Evolutionary conservation across 2,113 vertebrate genomes (phyloP).

Genomic region (Nannobrachium achirus): DNA sequence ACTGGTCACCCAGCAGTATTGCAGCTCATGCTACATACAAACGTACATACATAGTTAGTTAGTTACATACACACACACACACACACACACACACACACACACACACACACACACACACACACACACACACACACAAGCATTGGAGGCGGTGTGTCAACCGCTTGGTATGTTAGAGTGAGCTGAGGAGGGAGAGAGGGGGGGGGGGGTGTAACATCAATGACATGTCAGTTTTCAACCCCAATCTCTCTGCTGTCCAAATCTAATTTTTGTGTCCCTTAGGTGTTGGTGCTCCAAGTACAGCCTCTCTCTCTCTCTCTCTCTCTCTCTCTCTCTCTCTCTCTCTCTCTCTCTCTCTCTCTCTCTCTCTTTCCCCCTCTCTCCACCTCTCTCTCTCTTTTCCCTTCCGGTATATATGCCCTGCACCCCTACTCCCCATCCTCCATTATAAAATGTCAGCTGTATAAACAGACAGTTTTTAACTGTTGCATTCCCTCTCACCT

Average conservation of each 20-base stretch:
- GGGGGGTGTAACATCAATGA: background rate
- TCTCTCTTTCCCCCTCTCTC: no score
- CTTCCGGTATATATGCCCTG: background rate
- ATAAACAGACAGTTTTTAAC: background rate
- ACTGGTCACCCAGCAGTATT: no score
- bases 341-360: constrained; percentile 6
- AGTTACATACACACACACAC: no score
- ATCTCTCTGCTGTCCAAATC: background rate
- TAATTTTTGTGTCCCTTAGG: background rate
- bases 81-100: no score
- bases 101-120: no score
- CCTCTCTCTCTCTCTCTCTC: background rate
- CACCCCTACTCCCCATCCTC: background rate
- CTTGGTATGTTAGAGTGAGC: no score
- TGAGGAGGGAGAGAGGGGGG: no score
- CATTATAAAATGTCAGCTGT: constrained; percentile 20
- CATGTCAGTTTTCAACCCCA: background rate
- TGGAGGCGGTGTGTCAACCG: no score
- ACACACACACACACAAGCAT: no score
- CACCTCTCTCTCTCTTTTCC: background rate
- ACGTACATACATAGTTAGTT: no score
- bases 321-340: constrained; percentile 7
- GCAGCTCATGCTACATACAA: no score
- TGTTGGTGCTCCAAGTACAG: background rate
- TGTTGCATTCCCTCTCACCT: background rate